Conservation (phyloP, 2,888 invertebrate genomes). For the Corythucha ciliata region DNA sequence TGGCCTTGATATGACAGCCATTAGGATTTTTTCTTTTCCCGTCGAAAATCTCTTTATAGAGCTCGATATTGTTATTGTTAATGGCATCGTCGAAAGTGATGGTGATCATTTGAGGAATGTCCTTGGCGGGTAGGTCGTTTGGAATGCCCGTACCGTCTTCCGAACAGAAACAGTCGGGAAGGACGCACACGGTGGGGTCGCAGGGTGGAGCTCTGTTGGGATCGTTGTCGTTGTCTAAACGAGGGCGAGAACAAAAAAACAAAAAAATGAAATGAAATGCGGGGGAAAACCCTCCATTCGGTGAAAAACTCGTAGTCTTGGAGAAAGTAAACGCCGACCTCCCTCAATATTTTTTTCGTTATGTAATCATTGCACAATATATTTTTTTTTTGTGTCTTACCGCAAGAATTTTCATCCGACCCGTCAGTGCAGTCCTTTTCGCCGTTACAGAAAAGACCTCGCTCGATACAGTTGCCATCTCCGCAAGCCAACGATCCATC, state of each 20-base stretch:
- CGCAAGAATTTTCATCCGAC: constrained; percentile 83
- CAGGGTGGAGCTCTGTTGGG: constrained; percentile 87
- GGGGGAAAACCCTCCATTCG: background rate
- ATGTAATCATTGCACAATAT: constrained; percentile 16
- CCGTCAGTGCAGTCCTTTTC: constrained; percentile 82
- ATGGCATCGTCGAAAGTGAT: constrained; percentile 91
- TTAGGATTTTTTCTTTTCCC: constrained; percentile 84
- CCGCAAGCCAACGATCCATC: constrained; percentile 82
- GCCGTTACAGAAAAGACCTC: constrained; percentile 86
- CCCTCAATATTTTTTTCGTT: constrained; percentile 1
- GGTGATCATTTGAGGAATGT: constrained; percentile 89
- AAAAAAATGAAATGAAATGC: constrained; percentile 13
- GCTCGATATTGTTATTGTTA: constrained; percentile 88
- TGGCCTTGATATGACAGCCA: constrained; percentile 85
- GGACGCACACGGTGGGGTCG: constrained; percentile 71
- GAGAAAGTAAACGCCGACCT: constrained; percentile 12
- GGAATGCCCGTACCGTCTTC: constrained; percentile 83
- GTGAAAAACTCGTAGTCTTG: background rate
- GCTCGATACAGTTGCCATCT: constrained; percentile 74
- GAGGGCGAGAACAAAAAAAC: constrained; percentile 15
- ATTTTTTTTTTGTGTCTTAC: constrained; percentile 57
- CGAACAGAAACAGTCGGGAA: constrained; percentile 91
- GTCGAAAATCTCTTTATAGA: constrained; percentile 87
- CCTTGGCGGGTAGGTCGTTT: constrained; percentile 70
- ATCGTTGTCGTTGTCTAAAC: constrained; percentile 81